A percentile compares a stretch with the other conserved stretches of the same genome.
Evolutionary conservation across 53 echinoderm and acorn worm species (phyloP).

Genomic region (Stichopus horrens): DNA sequence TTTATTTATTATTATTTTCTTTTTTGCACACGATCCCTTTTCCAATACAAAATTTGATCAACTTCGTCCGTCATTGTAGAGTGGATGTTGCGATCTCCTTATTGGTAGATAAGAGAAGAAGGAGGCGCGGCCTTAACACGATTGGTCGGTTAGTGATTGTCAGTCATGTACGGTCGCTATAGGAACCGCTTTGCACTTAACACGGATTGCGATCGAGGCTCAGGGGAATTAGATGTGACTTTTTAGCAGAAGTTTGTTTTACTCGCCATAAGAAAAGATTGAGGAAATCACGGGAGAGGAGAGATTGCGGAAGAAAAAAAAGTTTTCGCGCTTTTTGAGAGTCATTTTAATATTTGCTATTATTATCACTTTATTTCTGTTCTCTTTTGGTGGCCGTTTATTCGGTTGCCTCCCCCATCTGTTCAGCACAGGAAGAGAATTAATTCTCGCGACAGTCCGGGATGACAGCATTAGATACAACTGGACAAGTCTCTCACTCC

Average conservation of each 20-base stretch:
- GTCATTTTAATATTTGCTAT: not conserved
- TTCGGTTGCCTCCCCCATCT: not conserved
- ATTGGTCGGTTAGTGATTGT: conserved; percentile 28
- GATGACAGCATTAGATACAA: conserved; percentile 30
- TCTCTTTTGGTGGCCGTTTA: not conserved
- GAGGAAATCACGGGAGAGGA: not conserved
- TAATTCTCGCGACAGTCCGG: conserved; percentile 1
- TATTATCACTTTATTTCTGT: not conserved
- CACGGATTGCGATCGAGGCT: conserved; percentile 5
- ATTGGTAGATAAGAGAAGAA: not conserved
- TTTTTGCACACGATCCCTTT: not conserved
- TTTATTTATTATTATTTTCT: too few relatives aligned
- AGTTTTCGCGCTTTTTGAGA: not conserved
- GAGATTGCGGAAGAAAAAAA: not conserved
- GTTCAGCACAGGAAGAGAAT: not conserved
- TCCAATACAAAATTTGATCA: not conserved
- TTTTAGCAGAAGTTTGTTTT: conserved; percentile 38
- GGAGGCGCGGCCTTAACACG: not conserved
- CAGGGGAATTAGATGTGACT: conserved; percentile 29
- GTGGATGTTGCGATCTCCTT: not conserved
- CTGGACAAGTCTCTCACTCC: conserved; percentile 24
- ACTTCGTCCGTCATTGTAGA: not conserved
- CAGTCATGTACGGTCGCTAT: conserved; percentile 9
- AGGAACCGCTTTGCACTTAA: conserved; percentile 23
- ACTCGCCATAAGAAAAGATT: conserved; percentile 20